Evolutionary conservation across 2,888 invertebrate genomes (phyloP), one percentile per base, ranked within the genome.

Genomic region (Himalopsyche anomala): DNA sequence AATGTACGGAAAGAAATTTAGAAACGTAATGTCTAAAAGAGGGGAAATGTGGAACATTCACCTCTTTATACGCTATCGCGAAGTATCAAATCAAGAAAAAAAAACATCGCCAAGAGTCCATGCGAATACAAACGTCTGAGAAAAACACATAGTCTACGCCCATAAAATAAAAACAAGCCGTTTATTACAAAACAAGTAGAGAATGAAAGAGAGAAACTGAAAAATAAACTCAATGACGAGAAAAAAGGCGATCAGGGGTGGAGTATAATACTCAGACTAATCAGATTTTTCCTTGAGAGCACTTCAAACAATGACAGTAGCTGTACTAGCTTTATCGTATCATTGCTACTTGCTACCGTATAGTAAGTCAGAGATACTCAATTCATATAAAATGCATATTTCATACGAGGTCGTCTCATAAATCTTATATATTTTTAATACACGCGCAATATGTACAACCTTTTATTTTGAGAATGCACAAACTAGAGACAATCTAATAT

Each of bases 281-380:
- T 56, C 17, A 56, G 56, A 56, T 56, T 56, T 56, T 56, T 56
- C n/a, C 56, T 62, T 19, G 62, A 62, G 62, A 19, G 62, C 28
- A 62, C 62, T 62, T 62, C 62, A 62, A 19, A 62, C 62, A 62
- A 62, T 62, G 62, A 62, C 62, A 62, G 28, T 19, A 62, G 19
- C 28, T 9, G 62, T 62, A 15, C 15, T 15, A 19, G 19, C 62
- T 62, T 62, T 17, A 56, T 56, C n/a, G 17, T 11, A 3, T n/a
- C 56, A 56, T n/a, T 11, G 4, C 17, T 19, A 17, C 56, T 17
- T 8, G 6, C 8, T 55, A 55, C 12, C 6, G 5, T 42, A 42
- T 42, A 45, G 9, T 45, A 45, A 9, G 8, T n/a, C 56, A 56
- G 56, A 17, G 56, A 56, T 19, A 56, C 56, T 56, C 56, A 56